phyloP scores from a whole-genome alignment of 2,113 vertebrate genomes.

The Sula dactylatra region DNA sequence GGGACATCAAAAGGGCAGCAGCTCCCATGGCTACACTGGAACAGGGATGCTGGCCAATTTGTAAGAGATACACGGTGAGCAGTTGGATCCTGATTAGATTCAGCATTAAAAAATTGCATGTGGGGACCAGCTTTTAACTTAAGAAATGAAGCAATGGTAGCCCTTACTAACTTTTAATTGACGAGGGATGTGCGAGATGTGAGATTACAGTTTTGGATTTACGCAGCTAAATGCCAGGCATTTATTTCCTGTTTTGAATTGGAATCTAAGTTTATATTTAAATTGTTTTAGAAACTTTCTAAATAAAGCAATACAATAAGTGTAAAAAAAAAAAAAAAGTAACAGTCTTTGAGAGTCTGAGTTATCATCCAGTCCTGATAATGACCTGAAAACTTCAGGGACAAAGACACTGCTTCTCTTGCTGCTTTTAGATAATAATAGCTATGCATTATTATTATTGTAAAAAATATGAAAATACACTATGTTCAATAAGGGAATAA shows the following conservation, averaged over 20 bases:
- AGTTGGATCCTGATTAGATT: neutral
- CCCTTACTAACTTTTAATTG: neutral
- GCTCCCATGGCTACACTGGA: neutral
- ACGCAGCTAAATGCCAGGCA: neutral
- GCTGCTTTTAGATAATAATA: constrained; percentile 19
- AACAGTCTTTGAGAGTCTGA: neutral
- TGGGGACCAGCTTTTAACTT: neutral
- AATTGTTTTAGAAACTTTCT: neutral
- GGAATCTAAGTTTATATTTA: neutral
- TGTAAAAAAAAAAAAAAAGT: neutral
- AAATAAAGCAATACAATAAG: neutral
- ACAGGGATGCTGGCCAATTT: neutral
- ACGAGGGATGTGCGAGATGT: neutral
- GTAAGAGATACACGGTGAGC: neutral
- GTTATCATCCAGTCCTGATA: neutral
- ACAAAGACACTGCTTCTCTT: neutral
- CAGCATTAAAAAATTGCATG: neutral
- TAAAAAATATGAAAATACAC: neutral
- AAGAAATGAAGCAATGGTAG: neutral
- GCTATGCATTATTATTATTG: neutral
- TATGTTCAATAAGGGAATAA: constrained; percentile 9
- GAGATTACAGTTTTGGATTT: neutral
- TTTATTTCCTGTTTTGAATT: neutral
- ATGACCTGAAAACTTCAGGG: constrained; percentile 3
- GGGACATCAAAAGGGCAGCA: neutral